Base-by-base conservation (phyloP, 2,888 invertebrate genomes). In the Holacanthella duospinosa region DNA sequence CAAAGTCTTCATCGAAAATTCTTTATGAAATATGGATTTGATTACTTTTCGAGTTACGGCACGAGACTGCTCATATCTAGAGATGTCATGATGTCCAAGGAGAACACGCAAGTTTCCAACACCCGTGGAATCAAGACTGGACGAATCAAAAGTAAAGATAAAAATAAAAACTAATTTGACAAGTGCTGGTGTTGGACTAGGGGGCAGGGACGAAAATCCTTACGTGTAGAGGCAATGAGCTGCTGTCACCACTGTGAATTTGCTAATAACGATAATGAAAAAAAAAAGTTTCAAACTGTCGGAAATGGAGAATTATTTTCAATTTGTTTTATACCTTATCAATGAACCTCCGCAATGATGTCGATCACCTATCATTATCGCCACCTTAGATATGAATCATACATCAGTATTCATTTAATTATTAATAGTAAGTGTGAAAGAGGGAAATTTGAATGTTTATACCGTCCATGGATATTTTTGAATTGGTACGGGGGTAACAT, bases 391-490 rank as follows among this genome's bases (percentile, higher is more conserved):
- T 12, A 16, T 36, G 16, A 48, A 48, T 48, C n/a, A n/a, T 48
- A 48, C 6, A 21, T n/a, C n/a, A n/a, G 12, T 4, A 48, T 48
- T 48, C 21, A n/a, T n/a, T n/a, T n/a, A n/a, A n/a, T n/a, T n/a
- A n/a, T n/a, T n/a, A n/a, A n/a, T n/a, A n/a, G n/a, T n/a, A n/a
- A n/a, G n/a, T n/a, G n/a, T n/a, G n/a, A n/a, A n/a, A n/a, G n/a
- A n/a, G n/a, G n/a, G n/a, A 16, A 36, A 36, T 36, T 36, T 16
- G 19, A 48, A 21, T 21, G 12, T n/a, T 44, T 26, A 25, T 53
- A 43, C 60, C n/a, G 54, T 60, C 28, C 55, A 55, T 25, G 55
- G 55, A 21, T 55, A 55, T 29, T 55, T 55, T 16, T 55, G 25
- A 21, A 55, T 55, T 25, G 55, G 55, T 6, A 55, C 55, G 4